Conservation (phyloP, 1,140 invertebrate species). For the Micrasema longulum region DNA sequence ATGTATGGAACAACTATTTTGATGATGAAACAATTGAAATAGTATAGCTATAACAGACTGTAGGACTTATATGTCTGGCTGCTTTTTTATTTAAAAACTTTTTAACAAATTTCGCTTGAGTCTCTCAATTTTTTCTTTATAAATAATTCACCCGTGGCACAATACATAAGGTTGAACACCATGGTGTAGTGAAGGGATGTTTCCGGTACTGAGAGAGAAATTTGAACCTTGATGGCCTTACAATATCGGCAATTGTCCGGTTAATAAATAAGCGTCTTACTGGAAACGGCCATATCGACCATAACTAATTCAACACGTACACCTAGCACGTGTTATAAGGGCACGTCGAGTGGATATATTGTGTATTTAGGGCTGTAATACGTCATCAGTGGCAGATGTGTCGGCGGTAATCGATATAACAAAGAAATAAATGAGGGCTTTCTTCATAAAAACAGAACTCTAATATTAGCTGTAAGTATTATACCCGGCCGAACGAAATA, state of each 20-base stretch:
- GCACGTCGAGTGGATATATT: conserved; percentile 33
- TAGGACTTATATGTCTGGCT: too few species aligned
- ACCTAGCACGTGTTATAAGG: conserved; percentile 32
- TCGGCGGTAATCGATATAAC: conserved; percentile 24
- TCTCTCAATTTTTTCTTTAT: too few species aligned
- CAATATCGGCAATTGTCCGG: background rate
- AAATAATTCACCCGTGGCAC: too few species aligned
- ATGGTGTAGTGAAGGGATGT: too few species aligned
- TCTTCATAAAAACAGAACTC: conserved; percentile 7
- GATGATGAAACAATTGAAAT: too few species aligned
- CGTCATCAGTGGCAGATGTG: conserved; percentile 25
- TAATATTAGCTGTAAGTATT: background rate
- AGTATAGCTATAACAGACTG: too few species aligned
- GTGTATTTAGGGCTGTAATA: conserved; percentile 32
- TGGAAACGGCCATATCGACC: background rate
- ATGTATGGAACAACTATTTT: too few species aligned
- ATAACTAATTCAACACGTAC: conserved; percentile 32
- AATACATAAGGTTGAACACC: too few species aligned
- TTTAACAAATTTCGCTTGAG: too few species aligned
- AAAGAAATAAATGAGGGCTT: conserved; percentile 17
- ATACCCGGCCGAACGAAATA: conserved; percentile 5
- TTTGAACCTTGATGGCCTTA: too few species aligned
- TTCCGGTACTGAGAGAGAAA: too few species aligned
- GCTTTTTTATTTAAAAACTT: too few species aligned
- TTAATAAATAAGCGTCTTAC: background rate